Conservation (phyloP, 1,140 invertebrate genomes). For the Drosophila gunungcola region DNA sequence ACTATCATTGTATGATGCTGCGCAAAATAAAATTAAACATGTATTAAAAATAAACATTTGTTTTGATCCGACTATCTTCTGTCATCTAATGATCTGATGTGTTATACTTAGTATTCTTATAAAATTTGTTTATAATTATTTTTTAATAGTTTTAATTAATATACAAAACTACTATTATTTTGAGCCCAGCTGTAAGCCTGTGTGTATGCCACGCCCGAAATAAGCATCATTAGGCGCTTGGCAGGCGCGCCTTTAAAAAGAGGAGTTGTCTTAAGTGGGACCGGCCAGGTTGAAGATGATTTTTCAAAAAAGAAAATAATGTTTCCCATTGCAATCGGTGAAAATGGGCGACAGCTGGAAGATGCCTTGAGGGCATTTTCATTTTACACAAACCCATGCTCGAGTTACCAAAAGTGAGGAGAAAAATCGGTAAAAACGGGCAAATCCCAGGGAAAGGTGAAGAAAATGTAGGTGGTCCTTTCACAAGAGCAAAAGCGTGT, state of each 20-base stretch:
- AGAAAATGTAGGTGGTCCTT: slow-evolving; percentile 13
- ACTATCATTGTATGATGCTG: too few species aligned
- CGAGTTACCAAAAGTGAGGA: slow-evolving; percentile 42
- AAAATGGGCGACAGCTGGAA: slow-evolving; percentile 54
- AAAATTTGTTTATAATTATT: background rate
- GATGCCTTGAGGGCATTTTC: slow-evolving; percentile 50
- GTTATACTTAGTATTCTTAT: too few species aligned
- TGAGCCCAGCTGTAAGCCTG: background rate
- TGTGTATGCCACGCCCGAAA: slow-evolving; percentile 44
- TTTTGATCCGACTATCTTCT: too few species aligned
- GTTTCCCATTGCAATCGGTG: slow-evolving; percentile 39
- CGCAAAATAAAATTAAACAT: too few species aligned
- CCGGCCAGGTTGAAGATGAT: slow-evolving; percentile 59
- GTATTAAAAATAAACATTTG: too few species aligned
- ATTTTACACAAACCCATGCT: slow-evolving; percentile 39
- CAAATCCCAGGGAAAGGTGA: slow-evolving; percentile 4
- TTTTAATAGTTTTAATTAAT: background rate
- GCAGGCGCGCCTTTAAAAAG: slow-evolving; percentile 49
- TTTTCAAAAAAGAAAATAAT: slow-evolving; percentile 44
- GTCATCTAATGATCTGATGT: too few species aligned
- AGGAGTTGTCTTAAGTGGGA: slow-evolving; percentile 8
- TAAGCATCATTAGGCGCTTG: slow-evolving; percentile 78
- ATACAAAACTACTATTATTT: background rate
- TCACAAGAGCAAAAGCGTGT: slow-evolving; percentile 74
- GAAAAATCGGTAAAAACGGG: slow-evolving; percentile 1